Evolutionary conservation across 2,113 vertebrate species (phyloP).

Genomic region (Micromys minutus): DNA sequence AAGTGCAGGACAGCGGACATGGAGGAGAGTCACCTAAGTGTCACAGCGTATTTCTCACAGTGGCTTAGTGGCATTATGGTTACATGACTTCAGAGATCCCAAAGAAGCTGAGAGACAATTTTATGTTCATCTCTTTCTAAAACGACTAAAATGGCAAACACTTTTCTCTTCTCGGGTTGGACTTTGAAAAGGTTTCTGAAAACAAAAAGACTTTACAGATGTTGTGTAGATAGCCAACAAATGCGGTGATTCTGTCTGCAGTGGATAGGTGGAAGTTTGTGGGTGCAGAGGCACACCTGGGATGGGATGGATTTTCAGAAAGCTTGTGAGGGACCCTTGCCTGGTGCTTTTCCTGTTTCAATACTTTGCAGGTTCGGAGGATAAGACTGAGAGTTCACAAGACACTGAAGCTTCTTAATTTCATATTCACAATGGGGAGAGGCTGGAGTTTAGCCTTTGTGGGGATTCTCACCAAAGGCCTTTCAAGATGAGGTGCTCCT

Average conservation of each 20-base stretch:
- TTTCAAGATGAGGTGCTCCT: neutral
- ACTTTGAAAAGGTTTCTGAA: neutral
- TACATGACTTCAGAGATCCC: neutral
- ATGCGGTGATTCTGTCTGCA: neutral
- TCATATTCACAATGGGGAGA: neutral
- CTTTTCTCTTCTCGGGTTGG: too few species aligned
- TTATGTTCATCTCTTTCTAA: neutral
- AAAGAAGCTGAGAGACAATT: neutral
- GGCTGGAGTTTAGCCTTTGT: neutral
- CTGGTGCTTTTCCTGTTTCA: neutral
- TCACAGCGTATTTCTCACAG: neutral
- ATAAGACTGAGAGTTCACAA: neutral
- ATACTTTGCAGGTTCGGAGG: neutral
- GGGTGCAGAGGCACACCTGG: neutral
- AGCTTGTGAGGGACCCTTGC: neutral
- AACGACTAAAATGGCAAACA: neutral
- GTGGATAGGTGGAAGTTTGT: too few species aligned
- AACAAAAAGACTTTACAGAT: neutral
- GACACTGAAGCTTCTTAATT: neutral
- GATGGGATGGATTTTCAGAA: neutral
- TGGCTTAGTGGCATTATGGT: neutral
- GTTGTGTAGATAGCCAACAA: neutral
- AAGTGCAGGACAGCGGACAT: neutral
- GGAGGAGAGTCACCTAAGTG: neutral
- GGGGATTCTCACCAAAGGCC: neutral